phyloP scores from a whole-genome alignment of 2,797 vertebrate species.

The Pygocentrus nattereri region DNA sequence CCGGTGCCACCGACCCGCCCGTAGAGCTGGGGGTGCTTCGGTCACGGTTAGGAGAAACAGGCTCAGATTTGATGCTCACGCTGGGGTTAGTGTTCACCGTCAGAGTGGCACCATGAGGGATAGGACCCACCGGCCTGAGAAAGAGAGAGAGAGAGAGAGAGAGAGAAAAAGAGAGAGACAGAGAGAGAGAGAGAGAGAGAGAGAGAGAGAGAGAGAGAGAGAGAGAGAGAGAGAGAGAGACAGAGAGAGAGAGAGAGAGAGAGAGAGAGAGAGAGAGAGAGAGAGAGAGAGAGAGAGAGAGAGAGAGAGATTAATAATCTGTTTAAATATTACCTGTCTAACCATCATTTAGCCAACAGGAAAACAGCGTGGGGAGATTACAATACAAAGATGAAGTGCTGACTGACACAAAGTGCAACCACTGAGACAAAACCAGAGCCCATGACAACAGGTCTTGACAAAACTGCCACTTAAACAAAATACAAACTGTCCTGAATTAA shows the following conservation, averaged over 20 bases:
- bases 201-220: background rate
- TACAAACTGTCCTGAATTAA: constrained; percentile 31
- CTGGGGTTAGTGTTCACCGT: constrained; percentile 93
- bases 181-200: constrained; percentile 14
- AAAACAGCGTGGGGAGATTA: constrained; percentile 26
- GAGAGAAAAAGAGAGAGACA: constrained; percentile 26
- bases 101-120: constrained; percentile 87
- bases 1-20: constrained; percentile 40
- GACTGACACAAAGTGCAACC: constrained; percentile 29
- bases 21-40: constrained; percentile 87
- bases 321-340: background rate
- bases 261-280: constrained; percentile 34
- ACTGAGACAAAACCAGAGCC: constrained; percentile 36
- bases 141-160: background rate
- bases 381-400: constrained; percentile 34
- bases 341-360: background rate
- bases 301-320: background rate
- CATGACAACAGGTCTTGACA: constrained; percentile 30
- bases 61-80: constrained; percentile 96
- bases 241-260: constrained; percentile 31
- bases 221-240: constrained; percentile 31
- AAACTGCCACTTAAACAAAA: constrained; percentile 22
- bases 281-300: constrained; percentile 7
- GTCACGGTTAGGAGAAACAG: constrained; percentile 92
- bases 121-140: constrained; percentile 88